These are phyloP conservation scores for Montifringilla adamsi DNA, from an alignment of 2,113 vertebrate genomes.

Conservation along the genomic window DNA sequence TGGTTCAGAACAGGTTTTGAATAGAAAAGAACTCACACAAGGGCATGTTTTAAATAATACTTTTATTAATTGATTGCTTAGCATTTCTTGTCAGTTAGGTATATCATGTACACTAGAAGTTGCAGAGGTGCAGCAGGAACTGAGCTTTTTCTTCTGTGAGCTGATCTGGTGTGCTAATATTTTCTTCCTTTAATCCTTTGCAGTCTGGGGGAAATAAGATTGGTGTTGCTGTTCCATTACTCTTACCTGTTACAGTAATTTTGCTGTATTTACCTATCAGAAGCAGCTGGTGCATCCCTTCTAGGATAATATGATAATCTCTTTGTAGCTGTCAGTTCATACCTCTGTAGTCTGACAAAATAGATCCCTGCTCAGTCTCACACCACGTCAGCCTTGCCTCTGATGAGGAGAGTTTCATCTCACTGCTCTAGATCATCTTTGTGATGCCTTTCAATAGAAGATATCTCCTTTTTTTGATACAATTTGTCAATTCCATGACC, in stretches of 20 bases:
- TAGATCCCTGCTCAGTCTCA: not conserved
- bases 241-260: not conserved
- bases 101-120: fast-evolving
- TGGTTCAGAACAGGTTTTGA: not conserved
- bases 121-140: not conserved
- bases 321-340: constrained; percentile 31
- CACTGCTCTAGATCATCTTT: not conserved
- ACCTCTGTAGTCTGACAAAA: constrained; percentile 25
- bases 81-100: not conserved
- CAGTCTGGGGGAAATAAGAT: not conserved
- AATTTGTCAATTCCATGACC: not conserved
- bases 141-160: not conserved
- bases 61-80: not conserved
- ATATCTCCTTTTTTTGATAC: not conserved
- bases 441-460: not conserved
- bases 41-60: not conserved
- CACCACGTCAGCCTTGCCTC: not conserved
- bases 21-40: not conserved
- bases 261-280: not conserved
- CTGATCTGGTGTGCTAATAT: not conserved
- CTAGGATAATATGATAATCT: not conserved
- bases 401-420: not conserved
- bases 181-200: not conserved
- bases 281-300: not conserved
- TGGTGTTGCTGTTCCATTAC: not conserved